Percentiles rank a stretch among this genome's conserved stretches.
Evolutionary conservation across 1,140 invertebrate genomes (phyloP).

Genomic region (Aphis craccivora): DNA sequence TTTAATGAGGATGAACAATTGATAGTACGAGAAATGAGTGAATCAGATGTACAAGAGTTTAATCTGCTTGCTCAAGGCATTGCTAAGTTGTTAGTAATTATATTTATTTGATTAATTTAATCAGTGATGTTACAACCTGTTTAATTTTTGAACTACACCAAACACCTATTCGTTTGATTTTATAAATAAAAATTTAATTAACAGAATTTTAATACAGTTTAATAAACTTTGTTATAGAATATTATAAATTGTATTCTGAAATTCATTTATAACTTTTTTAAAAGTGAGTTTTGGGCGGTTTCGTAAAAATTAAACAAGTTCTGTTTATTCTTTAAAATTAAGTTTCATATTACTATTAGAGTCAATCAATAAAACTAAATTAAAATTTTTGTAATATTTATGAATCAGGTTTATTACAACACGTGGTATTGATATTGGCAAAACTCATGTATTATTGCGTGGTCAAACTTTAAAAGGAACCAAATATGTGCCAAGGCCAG

Average conservation of each 20-base stretch:
- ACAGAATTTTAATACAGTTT: too few species aligned
- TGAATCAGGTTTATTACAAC: slow-evolving; percentile 67
- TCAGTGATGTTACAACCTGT: neutral
- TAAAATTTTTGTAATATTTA: neutral
- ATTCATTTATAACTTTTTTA: neutral
- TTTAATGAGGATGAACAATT: slow-evolving; percentile 61
- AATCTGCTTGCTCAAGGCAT: slow-evolving; percentile 65
- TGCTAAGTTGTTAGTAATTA: slow-evolving; percentile 65
- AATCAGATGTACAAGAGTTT: slow-evolving; percentile 64
- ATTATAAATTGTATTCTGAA: neutral
- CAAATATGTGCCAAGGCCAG: slow-evolving; percentile 68
- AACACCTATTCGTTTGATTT: neutral
- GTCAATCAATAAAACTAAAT: neutral
- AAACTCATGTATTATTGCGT: slow-evolving; percentile 75
- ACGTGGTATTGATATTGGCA: slow-evolving; percentile 73
- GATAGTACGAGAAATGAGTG: slow-evolving; percentile 64
- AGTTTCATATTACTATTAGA: neutral
- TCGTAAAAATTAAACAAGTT: neutral
- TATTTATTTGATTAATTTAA: slow-evolving; percentile 48
- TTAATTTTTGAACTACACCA: neutral
- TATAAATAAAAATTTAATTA: neutral
- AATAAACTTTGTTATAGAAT: too few species aligned
- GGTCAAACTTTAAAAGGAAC: slow-evolving; percentile 76
- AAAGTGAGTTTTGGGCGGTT: too few species aligned
- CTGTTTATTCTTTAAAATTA: neutral